phyloP scores from a whole-genome alignment of 2,888 invertebrate genomes.

The Lycocerus yunnanus region DNA sequence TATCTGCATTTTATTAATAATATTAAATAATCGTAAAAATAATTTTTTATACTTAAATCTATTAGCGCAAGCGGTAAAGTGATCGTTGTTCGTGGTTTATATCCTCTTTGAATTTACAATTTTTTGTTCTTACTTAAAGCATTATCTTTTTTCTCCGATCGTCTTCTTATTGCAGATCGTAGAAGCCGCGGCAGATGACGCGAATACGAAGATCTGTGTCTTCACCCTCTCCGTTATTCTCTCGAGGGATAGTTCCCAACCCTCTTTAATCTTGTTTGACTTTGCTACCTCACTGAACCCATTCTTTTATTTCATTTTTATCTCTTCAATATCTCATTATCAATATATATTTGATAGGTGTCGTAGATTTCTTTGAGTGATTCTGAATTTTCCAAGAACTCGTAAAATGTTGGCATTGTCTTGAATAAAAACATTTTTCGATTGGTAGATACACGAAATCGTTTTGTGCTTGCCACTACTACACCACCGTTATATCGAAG shows the following conservation, averaged over 20 bases:
- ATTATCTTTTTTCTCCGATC: constrained; percentile 14
- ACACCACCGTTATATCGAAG: not conserved
- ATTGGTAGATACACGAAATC: not conserved
- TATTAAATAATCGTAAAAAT: not conserved
- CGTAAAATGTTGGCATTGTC: constrained; percentile 30
- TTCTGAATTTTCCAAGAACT: constrained; percentile 26
- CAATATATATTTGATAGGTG: constrained; percentile 38
- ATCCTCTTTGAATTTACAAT: constrained; percentile 11
- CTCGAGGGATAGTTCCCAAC: constrained; percentile 32
- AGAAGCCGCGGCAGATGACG: constrained; percentile 32
- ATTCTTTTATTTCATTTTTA: constrained; percentile 45
- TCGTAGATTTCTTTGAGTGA: constrained; percentile 31
- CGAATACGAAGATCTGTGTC: constrained; percentile 31
- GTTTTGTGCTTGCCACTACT: not conserved
- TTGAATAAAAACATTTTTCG: constrained; percentile 8
- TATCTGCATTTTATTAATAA: not conserved
- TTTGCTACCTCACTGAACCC: constrained; percentile 38
- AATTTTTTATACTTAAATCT: not conserved
- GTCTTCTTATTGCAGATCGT: constrained; percentile 11
- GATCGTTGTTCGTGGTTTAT: not conserved
- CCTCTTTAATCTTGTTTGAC: constrained; percentile 43
- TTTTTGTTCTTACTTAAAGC: constrained; percentile 20
- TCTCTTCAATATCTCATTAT: constrained; percentile 45
- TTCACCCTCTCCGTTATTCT: constrained; percentile 31
- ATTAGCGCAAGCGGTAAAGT: not conserved